A percentile compares a stretch with the other conserved stretches of the same genome.
phyloP scores from a whole-genome alignment of 1,140 invertebrate genomes.

The Lycorma delicatula region DNA sequence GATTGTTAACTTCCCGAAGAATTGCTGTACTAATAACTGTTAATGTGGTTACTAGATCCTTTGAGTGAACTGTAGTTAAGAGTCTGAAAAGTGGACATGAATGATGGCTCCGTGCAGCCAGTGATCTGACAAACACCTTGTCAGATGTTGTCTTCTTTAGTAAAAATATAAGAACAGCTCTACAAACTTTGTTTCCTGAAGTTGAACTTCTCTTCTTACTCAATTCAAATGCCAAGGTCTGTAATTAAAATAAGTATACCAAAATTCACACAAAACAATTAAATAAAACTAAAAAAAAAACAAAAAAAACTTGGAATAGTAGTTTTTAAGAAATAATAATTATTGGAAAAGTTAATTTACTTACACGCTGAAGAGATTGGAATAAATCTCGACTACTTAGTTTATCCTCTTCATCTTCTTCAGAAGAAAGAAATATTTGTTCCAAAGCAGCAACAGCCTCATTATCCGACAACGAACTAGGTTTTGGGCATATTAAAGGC shows the following conservation, averaged over 20 bases:
- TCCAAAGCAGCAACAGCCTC: constrained; percentile 15
- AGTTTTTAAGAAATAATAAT: no score
- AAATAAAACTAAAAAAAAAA: constrained; percentile 8
- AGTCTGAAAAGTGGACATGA: constrained; percentile 23
- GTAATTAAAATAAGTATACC: not conserved
- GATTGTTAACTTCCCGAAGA: not conserved
- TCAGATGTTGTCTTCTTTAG: constrained; percentile 15
- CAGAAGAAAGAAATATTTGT: constrained; percentile 4
- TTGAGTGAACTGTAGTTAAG: constrained; percentile 7
- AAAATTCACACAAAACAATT: not conserved
- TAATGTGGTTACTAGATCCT: not conserved
- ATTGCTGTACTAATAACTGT: not conserved
- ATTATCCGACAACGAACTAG: constrained; percentile 1
- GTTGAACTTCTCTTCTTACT: not conserved
- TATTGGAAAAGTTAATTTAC: no score
- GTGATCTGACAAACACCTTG: constrained; percentile 5
- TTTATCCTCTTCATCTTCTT: not conserved
- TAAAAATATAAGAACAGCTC: constrained; percentile 14
- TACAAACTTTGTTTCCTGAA: no score
- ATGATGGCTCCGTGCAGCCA: constrained; percentile 14
- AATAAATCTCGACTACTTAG: constrained; percentile 8
- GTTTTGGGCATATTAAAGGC: not conserved
- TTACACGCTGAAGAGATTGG: not conserved
- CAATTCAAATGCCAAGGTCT: constrained; percentile 20
- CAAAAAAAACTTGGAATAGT: not conserved